These are phyloP conservation scores for Drosophila mauritiana DNA, from an alignment of 1,140 invertebrate species.

Conservation along the genomic window DNA sequence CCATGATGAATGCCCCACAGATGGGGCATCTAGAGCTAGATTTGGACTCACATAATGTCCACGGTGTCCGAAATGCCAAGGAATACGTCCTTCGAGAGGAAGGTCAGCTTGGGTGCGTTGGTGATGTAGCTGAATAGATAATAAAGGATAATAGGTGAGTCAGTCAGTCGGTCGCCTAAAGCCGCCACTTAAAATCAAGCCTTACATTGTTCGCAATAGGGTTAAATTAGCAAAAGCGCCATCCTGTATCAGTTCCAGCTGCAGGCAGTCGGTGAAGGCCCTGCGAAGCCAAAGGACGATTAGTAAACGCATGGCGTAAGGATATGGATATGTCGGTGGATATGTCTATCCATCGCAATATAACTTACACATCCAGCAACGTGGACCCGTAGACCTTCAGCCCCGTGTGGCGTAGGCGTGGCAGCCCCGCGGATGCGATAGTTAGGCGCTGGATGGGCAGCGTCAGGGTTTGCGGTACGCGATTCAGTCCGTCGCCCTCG, in stretches of 20 bases:
- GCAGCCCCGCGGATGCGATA: conserved; percentile 77
- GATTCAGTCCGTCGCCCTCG: conserved; percentile 66
- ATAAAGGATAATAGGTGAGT: not conserved
- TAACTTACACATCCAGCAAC: conserved; percentile 78
- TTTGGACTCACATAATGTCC: conserved; percentile 85
- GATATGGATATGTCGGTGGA: not conserved
- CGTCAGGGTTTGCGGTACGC: conserved; percentile 77
- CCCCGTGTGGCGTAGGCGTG: conserved; percentile 68
- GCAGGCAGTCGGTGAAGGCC: conserved; percentile 84
- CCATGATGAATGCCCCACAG: not conserved
- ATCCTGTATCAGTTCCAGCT: conserved; percentile 85
- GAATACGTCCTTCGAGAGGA: conserved; percentile 85
- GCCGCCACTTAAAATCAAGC: conserved; percentile 31
- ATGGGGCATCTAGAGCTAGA: not conserved
- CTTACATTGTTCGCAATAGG: conserved; percentile 85
- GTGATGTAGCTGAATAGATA: conserved; percentile 85
- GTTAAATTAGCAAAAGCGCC: conserved; percentile 85
- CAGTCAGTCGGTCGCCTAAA: not conserved
- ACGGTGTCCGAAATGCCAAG: conserved; percentile 85
- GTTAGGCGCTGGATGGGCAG: conserved; percentile 73
- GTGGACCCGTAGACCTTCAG: conserved; percentile 72
- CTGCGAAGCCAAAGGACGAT: conserved; percentile 57
- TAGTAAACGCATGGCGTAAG: not conserved
- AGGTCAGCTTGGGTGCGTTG: conserved; percentile 85
- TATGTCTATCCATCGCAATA: too few relatives aligned